Evolutionary conservation across 2,888 invertebrate species (phyloP), one percentile per base, ranked within the genome.

Genomic region (Blera fallax): DNA sequence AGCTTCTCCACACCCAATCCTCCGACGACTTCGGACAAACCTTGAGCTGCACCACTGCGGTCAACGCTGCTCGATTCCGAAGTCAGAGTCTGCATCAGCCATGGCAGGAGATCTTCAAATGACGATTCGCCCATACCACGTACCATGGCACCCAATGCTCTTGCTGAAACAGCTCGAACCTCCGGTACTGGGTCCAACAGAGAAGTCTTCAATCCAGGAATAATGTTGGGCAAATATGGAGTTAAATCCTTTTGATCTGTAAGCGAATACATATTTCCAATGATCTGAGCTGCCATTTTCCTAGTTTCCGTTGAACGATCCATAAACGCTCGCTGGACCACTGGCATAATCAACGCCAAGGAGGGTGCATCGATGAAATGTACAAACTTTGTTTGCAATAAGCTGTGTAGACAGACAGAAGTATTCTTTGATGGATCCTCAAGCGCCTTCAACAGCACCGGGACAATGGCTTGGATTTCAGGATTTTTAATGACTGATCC

Each of bases 351-450:
- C 67, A 99, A 94, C 78, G 99, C 99, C 21, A 99, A 94, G 0
- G 99, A 99, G 0, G 99, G 98, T 2, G 99, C 98, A 93, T 99
- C 99, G 89, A 99, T 99, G 93, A 99, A 99, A 93, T 99, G 99
- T 50, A 99, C 98, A 93, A 99, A 99, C 92, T 99, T 97, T 0
- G 98, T 98, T 92, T 98, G 97, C n/a, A 98, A 92, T 27, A 99
- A 93, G 0, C 97, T 98, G 91, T 98, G 97, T n/a, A 99, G 94
- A 90, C 98, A 98, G 0, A 94, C 94, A 0, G 97, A 97, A 0
- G 99, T 99, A 92, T 97, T 98, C 91, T 96, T 96, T 0, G 98
- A 97, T 1, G 99, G 99, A 93, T 99, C 98, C 92, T 98, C 98
- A 0, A 99, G 93, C 0, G 99, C 99, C 89, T 96, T 96, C 60